Evolutionary conservation across 1,140 invertebrate genomes (phyloP).

Genomic region (Saxidomus purpurata): DNA sequence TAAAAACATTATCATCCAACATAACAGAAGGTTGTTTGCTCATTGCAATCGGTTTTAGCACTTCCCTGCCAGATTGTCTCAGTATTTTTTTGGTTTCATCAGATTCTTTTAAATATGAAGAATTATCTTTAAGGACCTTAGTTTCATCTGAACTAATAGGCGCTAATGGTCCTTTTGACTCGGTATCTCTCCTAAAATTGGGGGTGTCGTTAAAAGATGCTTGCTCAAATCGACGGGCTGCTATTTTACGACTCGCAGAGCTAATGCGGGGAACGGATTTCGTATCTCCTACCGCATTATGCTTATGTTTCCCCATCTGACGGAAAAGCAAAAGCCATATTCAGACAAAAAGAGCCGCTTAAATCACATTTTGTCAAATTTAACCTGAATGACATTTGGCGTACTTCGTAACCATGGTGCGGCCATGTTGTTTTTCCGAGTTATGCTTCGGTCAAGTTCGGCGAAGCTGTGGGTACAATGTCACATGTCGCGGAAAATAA

Average conservation of each 20-base stretch:
- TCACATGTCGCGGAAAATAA: neutral
- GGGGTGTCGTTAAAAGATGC: constrained; percentile 72
- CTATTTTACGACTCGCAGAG: constrained; percentile 78
- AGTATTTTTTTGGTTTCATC: constrained; percentile 49
- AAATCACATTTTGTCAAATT: constrained; percentile 54
- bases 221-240: constrained; percentile 68
- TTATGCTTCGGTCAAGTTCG: neutral
- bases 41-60: constrained; percentile 68
- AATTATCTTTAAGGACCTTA: constrained; percentile 5
- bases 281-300: constrained; percentile 70
- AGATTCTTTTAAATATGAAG: neutral
- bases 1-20: constrained; percentile 82
- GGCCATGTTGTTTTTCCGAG: constrained; percentile 74
- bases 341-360: constrained; percentile 54
- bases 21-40: constrained; percentile 65
- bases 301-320: constrained; percentile 79
- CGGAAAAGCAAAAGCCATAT: constrained; percentile 65
- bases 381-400: constrained; percentile 44
- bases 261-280: constrained; percentile 80
- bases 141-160: constrained; percentile 66
- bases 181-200: constrained; percentile 77
- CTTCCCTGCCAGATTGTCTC: constrained; percentile 53
- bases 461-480: neutral
- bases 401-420: constrained; percentile 76
- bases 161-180: constrained; percentile 70